Evolutionary conservation across 2,797 vertebrate genomes (phyloP).

Genomic region (Eupleurogrammus muticus): DNA sequence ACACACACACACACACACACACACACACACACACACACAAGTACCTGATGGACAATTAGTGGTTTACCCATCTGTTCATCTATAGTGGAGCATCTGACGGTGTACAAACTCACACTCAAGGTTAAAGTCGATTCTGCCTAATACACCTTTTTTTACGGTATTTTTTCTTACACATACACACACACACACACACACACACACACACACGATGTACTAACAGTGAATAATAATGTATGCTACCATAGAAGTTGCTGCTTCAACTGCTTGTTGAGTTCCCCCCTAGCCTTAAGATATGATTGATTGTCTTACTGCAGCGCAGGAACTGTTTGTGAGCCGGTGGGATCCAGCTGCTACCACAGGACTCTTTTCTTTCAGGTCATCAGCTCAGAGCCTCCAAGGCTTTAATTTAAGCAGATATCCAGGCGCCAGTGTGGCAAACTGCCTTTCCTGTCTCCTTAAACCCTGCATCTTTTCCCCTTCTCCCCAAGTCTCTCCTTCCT

Average conservation of each 20-base stretch:
- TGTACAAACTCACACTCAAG: constrained; percentile 68
- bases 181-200: constrained; percentile 14
- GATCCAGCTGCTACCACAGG: constrained; percentile 30
- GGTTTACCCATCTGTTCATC: constrained; percentile 76
- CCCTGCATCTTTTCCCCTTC: constrained; percentile 44
- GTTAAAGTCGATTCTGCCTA: constrained; percentile 66
- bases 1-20: constrained; percentile 1
- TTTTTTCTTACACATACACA: not conserved
- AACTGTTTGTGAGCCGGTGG: constrained; percentile 26
- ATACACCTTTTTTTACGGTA: constrained; percentile 9
- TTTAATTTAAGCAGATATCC: constrained; percentile 43
- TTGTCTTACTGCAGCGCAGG: constrained; percentile 39
- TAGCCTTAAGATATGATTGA: constrained; percentile 56
- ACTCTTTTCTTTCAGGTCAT: constrained; percentile 46
- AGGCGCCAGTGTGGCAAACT: constrained; percentile 37
- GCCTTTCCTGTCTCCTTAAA: constrained; percentile 49
- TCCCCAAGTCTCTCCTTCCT: constrained; percentile 39
- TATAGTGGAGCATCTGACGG: constrained; percentile 60
- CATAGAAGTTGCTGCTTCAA: constrained; percentile 30
- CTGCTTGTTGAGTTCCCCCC: constrained; percentile 49
- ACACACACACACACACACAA: constrained; percentile 15
- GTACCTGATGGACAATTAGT: constrained; percentile 80
- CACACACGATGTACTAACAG: not conserved
- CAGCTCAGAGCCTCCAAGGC: constrained; percentile 36
- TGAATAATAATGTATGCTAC: constrained; percentile 23